These are phyloP conservation scores for Ischnura elegans DNA, from an alignment of 2,888 invertebrate species.

Conservation along the genomic window DNA sequence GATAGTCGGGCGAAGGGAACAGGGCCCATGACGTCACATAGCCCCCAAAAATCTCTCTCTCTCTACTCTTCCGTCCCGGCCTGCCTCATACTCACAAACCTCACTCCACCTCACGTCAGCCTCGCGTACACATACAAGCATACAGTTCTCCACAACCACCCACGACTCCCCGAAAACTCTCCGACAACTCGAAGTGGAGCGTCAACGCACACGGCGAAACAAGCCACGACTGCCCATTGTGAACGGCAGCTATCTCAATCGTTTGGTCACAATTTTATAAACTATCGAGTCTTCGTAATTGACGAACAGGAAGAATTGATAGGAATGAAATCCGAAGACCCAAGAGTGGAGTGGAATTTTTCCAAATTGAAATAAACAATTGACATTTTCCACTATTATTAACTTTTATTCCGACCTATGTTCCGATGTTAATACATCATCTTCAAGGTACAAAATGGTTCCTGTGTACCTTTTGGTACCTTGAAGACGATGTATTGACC, in stretches of 20 bases:
- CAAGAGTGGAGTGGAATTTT: no score
- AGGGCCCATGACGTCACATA: constrained; percentile 41
- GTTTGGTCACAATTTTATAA: no score
- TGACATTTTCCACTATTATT: no score
- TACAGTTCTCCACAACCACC: background rate
- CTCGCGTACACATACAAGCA: background rate
- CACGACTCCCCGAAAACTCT: background rate
- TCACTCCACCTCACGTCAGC: background rate
- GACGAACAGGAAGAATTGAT: no score
- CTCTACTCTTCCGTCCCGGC: background rate
- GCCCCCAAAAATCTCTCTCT: constrained; percentile 33
- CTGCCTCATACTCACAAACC: background rate
- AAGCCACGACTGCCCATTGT: background rate
- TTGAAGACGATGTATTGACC: no score
- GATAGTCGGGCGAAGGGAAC: constrained; percentile 48
- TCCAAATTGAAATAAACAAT: no score
- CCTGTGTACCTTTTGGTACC: no score
- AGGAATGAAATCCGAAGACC: no score
- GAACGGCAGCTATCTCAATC: background rate
- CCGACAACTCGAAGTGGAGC: background rate
- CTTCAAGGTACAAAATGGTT: no score
- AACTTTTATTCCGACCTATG: no score
- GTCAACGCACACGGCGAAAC: background rate
- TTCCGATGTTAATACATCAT: no score
- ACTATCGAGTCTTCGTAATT: no score